Conservation (phyloP, 2,797 vertebrate species). For the Dicrostonyx torquatus region DNA sequence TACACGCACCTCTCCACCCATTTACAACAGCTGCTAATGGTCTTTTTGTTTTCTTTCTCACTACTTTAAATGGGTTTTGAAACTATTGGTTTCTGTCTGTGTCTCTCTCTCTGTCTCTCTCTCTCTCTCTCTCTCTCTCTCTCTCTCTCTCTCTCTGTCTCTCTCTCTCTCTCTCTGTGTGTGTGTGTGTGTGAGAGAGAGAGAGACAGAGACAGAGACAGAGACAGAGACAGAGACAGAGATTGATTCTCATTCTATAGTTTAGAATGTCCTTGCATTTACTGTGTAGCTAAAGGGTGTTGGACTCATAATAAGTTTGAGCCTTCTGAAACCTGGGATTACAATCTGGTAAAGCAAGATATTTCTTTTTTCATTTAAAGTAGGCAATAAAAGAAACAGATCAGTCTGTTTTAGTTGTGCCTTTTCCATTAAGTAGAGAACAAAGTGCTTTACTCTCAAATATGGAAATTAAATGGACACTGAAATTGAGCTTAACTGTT, state of each 20-base stretch:
- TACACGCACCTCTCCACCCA: too few species aligned
- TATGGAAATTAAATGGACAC: neutral
- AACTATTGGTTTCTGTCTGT: neutral
- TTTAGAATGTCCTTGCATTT: neutral
- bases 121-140: too few species aligned
- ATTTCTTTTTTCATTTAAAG: neutral
- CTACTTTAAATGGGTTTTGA: neutral
- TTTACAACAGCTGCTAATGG: too few species aligned
- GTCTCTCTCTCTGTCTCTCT: too few species aligned
- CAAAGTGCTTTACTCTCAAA: neutral
- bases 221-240: neutral
- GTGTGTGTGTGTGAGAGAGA: neutral
- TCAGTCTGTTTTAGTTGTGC: neutral
- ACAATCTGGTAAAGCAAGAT: neutral
- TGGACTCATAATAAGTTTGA: neutral
- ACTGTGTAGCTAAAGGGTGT: neutral
- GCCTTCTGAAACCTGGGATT: neutral
- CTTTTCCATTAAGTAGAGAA: neutral
- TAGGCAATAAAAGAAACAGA: neutral
- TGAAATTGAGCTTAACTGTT: neutral
- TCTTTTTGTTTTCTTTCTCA: neutral
- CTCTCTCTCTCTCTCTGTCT: too few species aligned
- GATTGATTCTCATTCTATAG: neutral
- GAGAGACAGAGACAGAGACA: too few species aligned
- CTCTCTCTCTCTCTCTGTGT: neutral